A percentile compares a stretch with the other conserved stretches of the same genome.
Evolutionary conservation across 1,140 invertebrate genomes (phyloP).

Genomic region (Papilio machaon): DNA sequence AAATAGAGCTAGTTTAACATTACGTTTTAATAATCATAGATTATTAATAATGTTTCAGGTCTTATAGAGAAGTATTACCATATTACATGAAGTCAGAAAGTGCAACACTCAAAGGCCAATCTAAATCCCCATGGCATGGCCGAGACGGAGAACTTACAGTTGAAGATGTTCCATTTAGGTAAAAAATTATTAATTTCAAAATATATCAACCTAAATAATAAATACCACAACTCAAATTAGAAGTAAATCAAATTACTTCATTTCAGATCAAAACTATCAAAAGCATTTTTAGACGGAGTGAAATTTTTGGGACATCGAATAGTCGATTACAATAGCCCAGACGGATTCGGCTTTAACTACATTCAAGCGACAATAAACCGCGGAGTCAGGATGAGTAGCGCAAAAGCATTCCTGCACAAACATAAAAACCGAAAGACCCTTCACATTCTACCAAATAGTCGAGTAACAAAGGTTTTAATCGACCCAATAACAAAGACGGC

Average conservation of each 20-base stretch:
- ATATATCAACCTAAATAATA: neutral
- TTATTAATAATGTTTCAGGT: slow-evolving; percentile 71
- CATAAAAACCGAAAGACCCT: slow-evolving; percentile 85
- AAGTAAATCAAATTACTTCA: neutral
- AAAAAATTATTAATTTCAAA: slow-evolving; percentile 38
- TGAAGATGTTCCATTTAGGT: slow-evolving; percentile 82
- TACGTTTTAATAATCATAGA: no score
- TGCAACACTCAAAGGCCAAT: slow-evolving; percentile 79
- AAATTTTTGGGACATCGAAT: slow-evolving; percentile 82
- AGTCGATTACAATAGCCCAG: slow-evolving; percentile 86
- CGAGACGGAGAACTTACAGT: slow-evolving; percentile 81
- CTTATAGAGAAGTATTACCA: slow-evolving; percentile 87
- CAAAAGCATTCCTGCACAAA: slow-evolving; percentile 83
- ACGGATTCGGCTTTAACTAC: slow-evolving; percentile 84
- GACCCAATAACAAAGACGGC: slow-evolving; percentile 83
- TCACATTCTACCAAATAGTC: slow-evolving; percentile 82
- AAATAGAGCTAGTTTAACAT: no score
- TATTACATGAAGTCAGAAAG: slow-evolving; percentile 86
- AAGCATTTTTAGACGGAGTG: slow-evolving; percentile 85
- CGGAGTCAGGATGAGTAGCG: slow-evolving; percentile 81
- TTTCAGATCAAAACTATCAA: slow-evolving; percentile 80
- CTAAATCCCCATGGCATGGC: slow-evolving; percentile 82
- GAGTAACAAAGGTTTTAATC: slow-evolving; percentile 85
- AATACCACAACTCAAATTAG: neutral
- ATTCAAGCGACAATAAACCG: slow-evolving; percentile 85